Percentiles rank a stretch among this genome's conserved stretches.
phyloP scores from a whole-genome alignment of 2,888 invertebrate species.

The Spialia ferax region DNA sequence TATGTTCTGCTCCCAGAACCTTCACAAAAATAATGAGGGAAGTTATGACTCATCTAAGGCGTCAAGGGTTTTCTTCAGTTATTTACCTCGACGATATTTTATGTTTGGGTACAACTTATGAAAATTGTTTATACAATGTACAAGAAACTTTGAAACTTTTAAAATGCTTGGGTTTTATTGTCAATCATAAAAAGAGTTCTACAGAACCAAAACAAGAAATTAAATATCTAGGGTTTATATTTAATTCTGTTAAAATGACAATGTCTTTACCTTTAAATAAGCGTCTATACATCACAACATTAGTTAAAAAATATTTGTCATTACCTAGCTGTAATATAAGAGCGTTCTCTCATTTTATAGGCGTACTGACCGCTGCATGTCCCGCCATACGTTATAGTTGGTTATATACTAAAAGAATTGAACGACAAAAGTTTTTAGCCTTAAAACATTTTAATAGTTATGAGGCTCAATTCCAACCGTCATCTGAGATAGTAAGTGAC shows the following conservation, averaged over 20 bases:
- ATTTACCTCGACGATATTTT: conserved; percentile 42
- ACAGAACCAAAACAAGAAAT: conserved; percentile 22
- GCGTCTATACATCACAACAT: conserved; percentile 3
- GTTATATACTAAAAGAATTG: conserved; percentile 41
- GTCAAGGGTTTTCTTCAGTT: conserved; percentile 33
- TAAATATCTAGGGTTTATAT: conserved; percentile 39
- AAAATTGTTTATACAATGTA: conserved; percentile 21
- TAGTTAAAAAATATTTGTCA: conserved; percentile 13
- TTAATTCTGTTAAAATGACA: conserved; percentile 14
- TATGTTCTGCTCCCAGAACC: conserved; percentile 22
- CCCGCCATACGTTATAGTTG: conserved; percentile 44
- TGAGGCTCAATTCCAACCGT: background rate
- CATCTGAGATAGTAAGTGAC: background rate
- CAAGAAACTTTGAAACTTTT: conserved; percentile 23
- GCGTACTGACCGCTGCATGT: conserved; percentile 45
- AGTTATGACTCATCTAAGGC: conserved; percentile 28
- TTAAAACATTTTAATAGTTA: conserved; percentile 28
- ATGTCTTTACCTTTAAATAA: conserved; percentile 35
- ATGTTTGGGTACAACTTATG: conserved; percentile 33
- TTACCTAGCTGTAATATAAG: conserved; percentile 36
- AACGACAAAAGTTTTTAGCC: conserved; percentile 35
- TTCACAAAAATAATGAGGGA: conserved; percentile 39
- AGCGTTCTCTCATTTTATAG: conserved; percentile 43
- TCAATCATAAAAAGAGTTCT: conserved; percentile 39
- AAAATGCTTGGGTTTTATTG: conserved; percentile 35